Evolutionary conservation across 1,140 invertebrate species (phyloP).

Genomic region (Lepidostoma basale): DNA sequence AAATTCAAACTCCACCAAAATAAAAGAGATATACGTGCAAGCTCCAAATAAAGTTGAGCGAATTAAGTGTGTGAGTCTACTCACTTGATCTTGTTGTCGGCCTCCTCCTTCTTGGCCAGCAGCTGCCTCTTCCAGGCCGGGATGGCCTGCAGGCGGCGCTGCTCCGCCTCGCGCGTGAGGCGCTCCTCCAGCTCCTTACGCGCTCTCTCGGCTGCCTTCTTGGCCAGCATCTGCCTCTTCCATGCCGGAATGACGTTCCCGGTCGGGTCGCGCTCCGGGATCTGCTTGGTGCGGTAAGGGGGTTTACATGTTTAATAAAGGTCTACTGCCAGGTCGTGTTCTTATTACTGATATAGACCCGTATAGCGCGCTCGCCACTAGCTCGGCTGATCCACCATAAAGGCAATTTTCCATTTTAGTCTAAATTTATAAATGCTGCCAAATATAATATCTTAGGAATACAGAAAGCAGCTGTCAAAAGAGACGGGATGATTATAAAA

Average conservation of each 20-base stretch:
- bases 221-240: conserved; percentile 93
- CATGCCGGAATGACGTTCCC: conserved; percentile 89
- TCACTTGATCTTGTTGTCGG: conserved; percentile 73
- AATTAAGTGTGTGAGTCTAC: conserved; percentile 33
- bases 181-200: conserved; percentile 88
- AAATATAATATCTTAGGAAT: too few species aligned
- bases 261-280: conserved; percentile 86
- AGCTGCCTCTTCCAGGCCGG: conserved; percentile 93
- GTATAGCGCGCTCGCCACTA: too few species aligned
- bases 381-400: too few species aligned
- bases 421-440: too few species aligned
- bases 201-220: conserved; percentile 90
- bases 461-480: too few species aligned
- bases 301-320: conserved; percentile 48
- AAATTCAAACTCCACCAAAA: too few species aligned
- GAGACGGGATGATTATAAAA: too few species aligned
- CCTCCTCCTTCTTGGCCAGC: conserved; percentile 79
- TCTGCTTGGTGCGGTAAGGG: conserved; percentile 60
- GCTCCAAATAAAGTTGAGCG: too few species aligned
- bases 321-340: too few species aligned
- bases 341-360: too few species aligned
- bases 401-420: too few species aligned
- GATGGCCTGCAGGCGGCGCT: conserved; percentile 82
- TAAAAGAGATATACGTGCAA: too few species aligned
- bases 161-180: conserved; percentile 81